Evolutionary conservation across 2,113 vertebrate genomes (phyloP), one percentile per base, ranked within the genome.

Genomic region (Amazona vittata): DNA sequence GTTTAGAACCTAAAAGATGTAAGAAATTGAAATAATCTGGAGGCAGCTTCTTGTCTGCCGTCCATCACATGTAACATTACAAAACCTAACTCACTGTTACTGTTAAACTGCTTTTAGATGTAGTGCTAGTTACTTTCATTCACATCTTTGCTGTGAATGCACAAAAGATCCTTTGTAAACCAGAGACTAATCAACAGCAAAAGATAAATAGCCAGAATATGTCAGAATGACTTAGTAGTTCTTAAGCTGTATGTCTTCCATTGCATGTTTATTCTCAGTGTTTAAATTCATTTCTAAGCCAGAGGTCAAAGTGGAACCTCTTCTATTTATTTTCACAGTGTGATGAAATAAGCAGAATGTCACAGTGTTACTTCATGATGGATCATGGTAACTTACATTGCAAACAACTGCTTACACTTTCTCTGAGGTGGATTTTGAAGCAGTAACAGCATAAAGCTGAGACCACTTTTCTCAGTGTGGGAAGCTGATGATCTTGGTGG

Each of bases 261-360:
- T 64, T 93, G 84, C 19, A 18, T 93, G 73, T 79, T 97, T 96
- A 88, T 75, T 95, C 93, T 84, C 41, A 5, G 62, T 90, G 75
- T 92, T 97, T 87, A 76, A 94, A 91, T 76, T 93, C 37, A 70
- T 94, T 90, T 79, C 86, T 67, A 79, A 70, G 43, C 64, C 49
- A 68, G 83, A 68, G 64, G 76, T 92, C 57, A 82, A 83, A 92
- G 64, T 55, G 74, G 89, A 95, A 91, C 84, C 76, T 74, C 82
- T 93, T 31, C 59, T 70, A 60, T 94, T 97, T 91, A 83, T 96
- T 94, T 97, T 90, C 68, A 60, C 49, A 86, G 74, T 67, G 49
- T 57, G 78, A 73, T 80, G 55, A 82, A 74, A 67, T 81, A 92
- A 96, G 77, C 74, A 94, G 95, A 69, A 82, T 26, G 4, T 62